Base-by-base conservation (phyloP, 2,888 invertebrate genomes). In the Cantharis lateralis region DNA sequence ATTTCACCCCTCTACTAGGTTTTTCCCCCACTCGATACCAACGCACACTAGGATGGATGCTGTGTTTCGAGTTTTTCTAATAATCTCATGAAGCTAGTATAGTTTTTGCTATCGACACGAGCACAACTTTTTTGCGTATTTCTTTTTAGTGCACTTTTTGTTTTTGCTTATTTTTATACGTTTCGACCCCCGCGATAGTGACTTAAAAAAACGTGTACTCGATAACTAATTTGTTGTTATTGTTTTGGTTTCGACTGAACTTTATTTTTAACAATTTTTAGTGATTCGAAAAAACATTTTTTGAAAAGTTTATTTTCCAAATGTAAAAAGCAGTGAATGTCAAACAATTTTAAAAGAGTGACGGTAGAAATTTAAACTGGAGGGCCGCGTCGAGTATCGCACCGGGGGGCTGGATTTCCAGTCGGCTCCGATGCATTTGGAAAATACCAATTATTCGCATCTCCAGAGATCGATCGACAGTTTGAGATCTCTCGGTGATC, bases 391-490 rank as follows among this genome's bases (percentile, higher is more conserved):
- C 83, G 89, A 89, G 77, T 89, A 88, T 80, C 85, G 89, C 62
- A 79, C 84, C 16, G 88, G 87, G 63, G 88, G 88, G 76, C 84
- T 88, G 86, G 88, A 88, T 78, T 88, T 88, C 82, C 88, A 88
- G 84, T 86, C 86, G 78, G 84, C 86, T 71, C 83, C 84, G 72
- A 83, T 88, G 80, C 80, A 87, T 48, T 85, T 88, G 74, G 87
- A 88, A 86, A 80, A 85, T 70, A 85, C 87, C 76, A 87, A 87
- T 82, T 85, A 84, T 75, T 84, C 86, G 72, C 87, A 88, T 80
- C 86, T 88, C 62, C 88, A 88, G 81, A 82, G 88, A 48, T 88
- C 88, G 75, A 87, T 89, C 76, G 89, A 88, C 82, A 88, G 88
- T 48, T 78, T 89, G 71, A 83, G 89, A 10, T 87, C 86, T 7